Evolutionary conservation across 2,113 vertebrate genomes (phyloP).

Genomic region (Peromyscus maniculatus): DNA sequence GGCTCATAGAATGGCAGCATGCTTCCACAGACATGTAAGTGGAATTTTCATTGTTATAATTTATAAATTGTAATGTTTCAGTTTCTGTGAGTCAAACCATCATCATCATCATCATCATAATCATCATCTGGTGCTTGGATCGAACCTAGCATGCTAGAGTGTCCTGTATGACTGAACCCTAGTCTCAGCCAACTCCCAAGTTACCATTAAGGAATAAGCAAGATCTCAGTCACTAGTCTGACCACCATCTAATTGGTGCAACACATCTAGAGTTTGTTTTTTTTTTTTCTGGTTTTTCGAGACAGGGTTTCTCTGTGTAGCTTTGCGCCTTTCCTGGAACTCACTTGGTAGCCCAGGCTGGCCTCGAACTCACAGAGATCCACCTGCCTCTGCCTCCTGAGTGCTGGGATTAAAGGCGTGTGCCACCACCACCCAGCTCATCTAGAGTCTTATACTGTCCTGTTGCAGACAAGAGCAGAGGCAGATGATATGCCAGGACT

Average conservation of each 20-base stretch:
- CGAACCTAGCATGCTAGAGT: not conserved
- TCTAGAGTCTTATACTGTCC: not conserved
- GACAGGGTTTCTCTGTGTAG: too few relatives aligned
- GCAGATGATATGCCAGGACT: not conserved
- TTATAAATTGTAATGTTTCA: slow-evolving; percentile 18
- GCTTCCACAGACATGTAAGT: not conserved
- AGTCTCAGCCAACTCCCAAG: not conserved
- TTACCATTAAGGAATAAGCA: slow-evolving; percentile 28
- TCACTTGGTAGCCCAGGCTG: too few relatives aligned
- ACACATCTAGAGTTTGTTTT: not conserved
- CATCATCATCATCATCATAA: not conserved
- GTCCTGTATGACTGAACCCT: not conserved
- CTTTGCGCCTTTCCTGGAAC: too few relatives aligned
- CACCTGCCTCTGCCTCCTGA: too few relatives aligned
- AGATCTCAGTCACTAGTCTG: slow-evolving; percentile 3
- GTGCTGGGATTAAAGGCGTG: too few relatives aligned
- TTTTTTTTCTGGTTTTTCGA: too few relatives aligned
- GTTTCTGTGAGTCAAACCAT: not conserved
- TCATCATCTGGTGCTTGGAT: not conserved
- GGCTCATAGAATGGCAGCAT: not conserved
- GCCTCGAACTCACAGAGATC: too few relatives aligned
- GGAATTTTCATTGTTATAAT: not conserved
- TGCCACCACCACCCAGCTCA: too few relatives aligned
- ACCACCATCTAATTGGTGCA: not conserved
- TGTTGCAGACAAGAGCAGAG: not conserved